phyloP scores from a whole-genome alignment of 1,140 invertebrate species.

The Fopius arisanus region DNA sequence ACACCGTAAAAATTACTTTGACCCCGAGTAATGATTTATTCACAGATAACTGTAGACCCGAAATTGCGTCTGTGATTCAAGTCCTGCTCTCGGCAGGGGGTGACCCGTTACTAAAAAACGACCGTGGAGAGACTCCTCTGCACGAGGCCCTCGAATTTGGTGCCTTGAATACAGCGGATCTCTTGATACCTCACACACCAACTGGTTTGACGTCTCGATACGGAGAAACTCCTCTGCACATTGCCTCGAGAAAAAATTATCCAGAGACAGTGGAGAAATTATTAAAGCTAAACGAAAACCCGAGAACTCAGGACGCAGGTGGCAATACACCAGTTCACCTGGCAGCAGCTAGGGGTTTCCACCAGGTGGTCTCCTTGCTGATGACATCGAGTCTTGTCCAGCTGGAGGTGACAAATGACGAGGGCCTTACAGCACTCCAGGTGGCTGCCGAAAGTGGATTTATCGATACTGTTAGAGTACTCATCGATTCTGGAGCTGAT shows the following conservation, averaged over 20 bases:
- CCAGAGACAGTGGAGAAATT: conserved; percentile 49
- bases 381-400: conserved; percentile 47
- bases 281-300: conserved; percentile 52
- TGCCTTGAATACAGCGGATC: conserved; percentile 48
- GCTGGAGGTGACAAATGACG: conserved; percentile 53
- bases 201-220: conserved; percentile 52
- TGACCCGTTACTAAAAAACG: conserved; percentile 59
- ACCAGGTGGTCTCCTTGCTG: conserved; percentile 51
- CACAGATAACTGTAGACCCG: conserved; percentile 46
- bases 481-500: conserved; percentile 51
- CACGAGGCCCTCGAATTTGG: conserved; percentile 66
- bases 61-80: conserved; percentile 53
- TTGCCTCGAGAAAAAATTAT: conserved; percentile 60
- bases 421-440: conserved; percentile 56
- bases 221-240: conserved; percentile 58
- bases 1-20: neutral
- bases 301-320: conserved; percentile 55
- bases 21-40: neutral
- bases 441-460: conserved; percentile 62
- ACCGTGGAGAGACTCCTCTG: conserved; percentile 61
- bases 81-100: conserved; percentile 62
- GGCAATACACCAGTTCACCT: conserved; percentile 60
- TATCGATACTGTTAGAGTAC: conserved; percentile 48
- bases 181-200: conserved; percentile 51
- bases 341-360: conserved; percentile 58